Evolutionary conservation across 2,797 vertebrate genomes (phyloP), one percentile per base, ranked within the genome.

Genomic region (Ataeniobius toweri): DNA sequence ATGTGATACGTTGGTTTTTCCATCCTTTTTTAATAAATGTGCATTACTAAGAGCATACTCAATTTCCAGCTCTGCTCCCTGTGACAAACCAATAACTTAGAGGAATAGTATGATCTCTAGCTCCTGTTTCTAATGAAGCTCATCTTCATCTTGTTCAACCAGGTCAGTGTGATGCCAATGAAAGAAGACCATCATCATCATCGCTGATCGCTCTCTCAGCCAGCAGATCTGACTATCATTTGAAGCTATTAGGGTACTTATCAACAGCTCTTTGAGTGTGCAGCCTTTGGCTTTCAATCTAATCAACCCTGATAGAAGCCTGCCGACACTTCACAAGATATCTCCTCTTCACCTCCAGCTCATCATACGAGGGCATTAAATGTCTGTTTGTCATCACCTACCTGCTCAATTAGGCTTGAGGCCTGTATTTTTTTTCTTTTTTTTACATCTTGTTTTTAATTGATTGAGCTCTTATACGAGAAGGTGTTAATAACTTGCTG

Each of bases 211-310:
- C 88, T 83, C 85, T 81, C 88, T 81, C 74, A 82, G 84, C 81
- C 84, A 80, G 83, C 83, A 85, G 86, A 83, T 86, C 84, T 81
- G 86, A 87, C 87, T 80, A 80, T 85, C 71, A 31, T 85, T 77
- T 82, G 74, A 71, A 82, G 92, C 90, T 87, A 91, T 93, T 93
- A 91, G 82, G 86, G 84, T 77, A 83, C 88, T 91, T 93, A 92
- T 93, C 93, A 92, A 88, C 93, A 89, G 90, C 88, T 77, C 79
- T 94, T 94, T 90, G 75, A 89, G 77, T 81, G 84, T 79, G 80
- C 77, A 82, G 81, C 88, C 87, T 85, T 86, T 85, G 85, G 81
- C 89, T 89, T 89, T 86, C 82, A 86, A 68, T 88, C 83, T 92
- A 92, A 92, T 94, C 88, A 87, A 75, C 41, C 73, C 46, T 81